Evolutionary conservation across 1,140 invertebrate species (phyloP).

Genomic region (Eriocheir sinensis): DNA sequence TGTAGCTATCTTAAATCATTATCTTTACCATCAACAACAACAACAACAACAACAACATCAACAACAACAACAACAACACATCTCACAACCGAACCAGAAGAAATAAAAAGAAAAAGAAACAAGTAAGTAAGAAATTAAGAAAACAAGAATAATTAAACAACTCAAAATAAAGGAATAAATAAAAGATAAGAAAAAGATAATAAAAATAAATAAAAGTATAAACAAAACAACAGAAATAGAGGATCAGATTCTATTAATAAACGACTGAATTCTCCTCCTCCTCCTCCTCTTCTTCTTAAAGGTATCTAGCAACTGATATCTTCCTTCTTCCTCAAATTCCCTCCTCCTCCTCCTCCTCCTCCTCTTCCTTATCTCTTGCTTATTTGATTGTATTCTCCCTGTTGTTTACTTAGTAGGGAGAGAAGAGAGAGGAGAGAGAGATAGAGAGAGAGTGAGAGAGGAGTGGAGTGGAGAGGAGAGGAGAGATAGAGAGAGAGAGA

Average conservation of each 20-base stretch:
- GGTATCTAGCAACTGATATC: not conserved
- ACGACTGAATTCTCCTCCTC: not conserved
- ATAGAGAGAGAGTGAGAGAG: too few species aligned
- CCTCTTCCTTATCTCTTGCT: not conserved
- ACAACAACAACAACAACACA: not conserved
- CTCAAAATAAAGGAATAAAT: not conserved
- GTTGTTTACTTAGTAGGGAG: too few species aligned
- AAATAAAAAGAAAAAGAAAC: too few species aligned
- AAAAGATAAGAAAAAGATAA: not conserved
- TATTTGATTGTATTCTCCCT: too few species aligned
- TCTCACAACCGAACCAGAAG: too few species aligned
- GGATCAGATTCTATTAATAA: not conserved
- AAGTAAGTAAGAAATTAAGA: too few species aligned
- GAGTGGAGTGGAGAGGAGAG: too few species aligned
- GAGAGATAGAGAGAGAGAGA: too few species aligned
- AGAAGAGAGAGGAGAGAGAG: too few species aligned
- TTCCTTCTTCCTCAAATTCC: not conserved
- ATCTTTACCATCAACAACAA: not conserved
- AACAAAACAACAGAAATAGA: not conserved
- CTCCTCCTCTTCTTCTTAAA: not conserved
- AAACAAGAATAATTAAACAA: not conserved
- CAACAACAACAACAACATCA: not conserved
- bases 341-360: slow-evolving; percentile 19
- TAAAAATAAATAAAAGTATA: too few species aligned
- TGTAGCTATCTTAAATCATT: too few species aligned